Base-by-base conservation (phyloP, 2,113 vertebrate species). In the Tetrao urogallus region DNA sequence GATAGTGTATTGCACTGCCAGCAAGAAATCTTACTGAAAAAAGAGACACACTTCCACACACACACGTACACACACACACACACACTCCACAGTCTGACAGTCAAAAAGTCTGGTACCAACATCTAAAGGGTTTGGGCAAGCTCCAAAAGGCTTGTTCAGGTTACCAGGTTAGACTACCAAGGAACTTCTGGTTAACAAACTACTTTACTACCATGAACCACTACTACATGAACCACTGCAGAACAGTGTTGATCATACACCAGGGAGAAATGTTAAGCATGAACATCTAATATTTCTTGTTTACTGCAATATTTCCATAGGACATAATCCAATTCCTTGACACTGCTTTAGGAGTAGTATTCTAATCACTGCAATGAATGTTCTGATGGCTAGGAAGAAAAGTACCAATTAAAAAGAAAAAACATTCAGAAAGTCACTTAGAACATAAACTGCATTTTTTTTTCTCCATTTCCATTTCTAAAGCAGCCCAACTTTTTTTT, bases 201-300 rank as follows among this genome's bases (percentile, higher is more conserved):
- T 57, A 13, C 38, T 79, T 76, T 19, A 61, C n/a, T 24, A 82
- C 20, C 61, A 86, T 5, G 14, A 78, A 38, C 17, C 12, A 72
- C 10, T 20, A 19, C 45, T 50, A n/a, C n/a, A n/a, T n/a, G n/a
- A n/a, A n/a, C n/a, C n/a, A n/a, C n/a, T n/a, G 6, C 24, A 87
- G 30, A 8, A 52, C 8, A 65, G 27, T 8, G 19, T 18, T 1
- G 0, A 50, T 34, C 64, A 85, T 7, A 27, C 8, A 2, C 42
- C 6, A 4, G 6, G 8, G 8, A 88, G 81, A 56, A 50, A 76
- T 0, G 70, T 8, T 0, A 89, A 72, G 72, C 12, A 4, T 54
- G 38, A 71, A 32, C 1, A 9, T 64, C 73, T 66, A 52, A 57
- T 30, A 36, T 20, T 81, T 78, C 34, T 67, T 82, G 32, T 42